phyloP scores from a whole-genome alignment of 2,888 invertebrate species.

The Deilephila porcellus region DNA sequence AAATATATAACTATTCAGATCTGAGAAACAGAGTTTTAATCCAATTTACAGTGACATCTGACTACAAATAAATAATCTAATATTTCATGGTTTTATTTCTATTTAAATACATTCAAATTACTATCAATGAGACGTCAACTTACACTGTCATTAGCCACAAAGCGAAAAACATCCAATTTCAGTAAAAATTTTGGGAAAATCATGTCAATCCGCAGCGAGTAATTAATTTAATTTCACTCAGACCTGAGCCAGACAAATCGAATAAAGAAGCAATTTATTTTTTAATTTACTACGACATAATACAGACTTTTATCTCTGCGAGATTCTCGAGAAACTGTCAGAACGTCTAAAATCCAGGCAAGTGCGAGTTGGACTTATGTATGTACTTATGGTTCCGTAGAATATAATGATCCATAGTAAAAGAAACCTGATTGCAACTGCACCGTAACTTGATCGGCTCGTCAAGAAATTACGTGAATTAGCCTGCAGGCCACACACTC shows the following conservation, averaged over 20 bases:
- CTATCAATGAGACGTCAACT: background rate
- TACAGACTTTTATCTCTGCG: conserved; percentile 11
- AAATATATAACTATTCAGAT: no score
- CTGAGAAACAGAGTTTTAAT: no score
- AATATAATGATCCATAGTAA: no score
- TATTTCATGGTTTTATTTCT: no score
- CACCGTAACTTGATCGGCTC: no score
- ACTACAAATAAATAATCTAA: no score
- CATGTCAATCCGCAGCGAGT: background rate
- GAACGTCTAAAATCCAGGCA: background rate
- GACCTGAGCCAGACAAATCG: conserved; percentile 10
- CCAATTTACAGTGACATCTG: no score
- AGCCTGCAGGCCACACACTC: no score
- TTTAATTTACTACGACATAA: conserved; percentile 19
- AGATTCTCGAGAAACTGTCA: background rate
- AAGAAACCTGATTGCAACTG: no score
- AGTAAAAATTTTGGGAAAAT: background rate
- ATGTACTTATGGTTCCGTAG: no score
- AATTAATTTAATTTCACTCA: conserved; percentile 11
- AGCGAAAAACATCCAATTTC: background rate
- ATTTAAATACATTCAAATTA: background rate
- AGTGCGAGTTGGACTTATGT: no score
- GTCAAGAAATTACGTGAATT: no score
- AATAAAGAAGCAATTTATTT: conserved; percentile 21
- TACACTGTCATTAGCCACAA: background rate